Base-by-base conservation (phyloP, 2,888 invertebrate genomes). In the Syritta pipiens region DNA sequence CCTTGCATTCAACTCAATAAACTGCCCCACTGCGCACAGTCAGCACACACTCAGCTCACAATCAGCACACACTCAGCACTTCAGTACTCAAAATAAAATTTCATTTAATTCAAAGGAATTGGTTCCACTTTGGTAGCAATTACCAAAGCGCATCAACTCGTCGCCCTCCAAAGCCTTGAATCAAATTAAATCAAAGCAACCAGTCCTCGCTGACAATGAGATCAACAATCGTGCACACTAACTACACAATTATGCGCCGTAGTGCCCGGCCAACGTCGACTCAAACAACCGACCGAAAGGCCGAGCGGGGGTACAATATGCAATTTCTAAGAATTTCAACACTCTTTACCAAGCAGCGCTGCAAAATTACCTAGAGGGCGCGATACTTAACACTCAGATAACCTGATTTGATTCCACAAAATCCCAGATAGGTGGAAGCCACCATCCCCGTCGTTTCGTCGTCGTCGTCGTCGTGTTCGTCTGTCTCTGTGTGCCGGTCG, bases 341-440 rank as follows among this genome's bases (percentile, higher is more conserved):
- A 75, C 62, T 48, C 51, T 30, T 26, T 26, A 51, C 20, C 48
- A 17, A 9, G 32, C 48, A 22, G 30, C 46, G 55, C 44, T 51
- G 44, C 51, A 46, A 75, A 81, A 75, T 81, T 75, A 81, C 69
- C 81, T 75, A 75, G 63, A 63, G 81, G 81, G 75, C 81, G 74
- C 75, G 75, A 81, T 81, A 81, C 81, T 81, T 81, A 81, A 75
- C 81, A 81, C 75, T 79, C 79, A 79, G 79, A 79, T 79, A 79
- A 79, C 79, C 79, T 79, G 79, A 79, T 79, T 79, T 74, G 67
- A 72, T 79, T 79, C 44, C 51, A 74, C 19, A 79, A 67, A 74
- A 79, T 74, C 72, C 65, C 67, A 57, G 42, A 67, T 65, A 62
- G 42, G 40, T 57, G 40, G 40, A 49, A 55, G 24, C 46, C 51